phyloP scores from a whole-genome alignment of 1,140 invertebrate genomes.

The Frieseomelitta varia region DNA sequence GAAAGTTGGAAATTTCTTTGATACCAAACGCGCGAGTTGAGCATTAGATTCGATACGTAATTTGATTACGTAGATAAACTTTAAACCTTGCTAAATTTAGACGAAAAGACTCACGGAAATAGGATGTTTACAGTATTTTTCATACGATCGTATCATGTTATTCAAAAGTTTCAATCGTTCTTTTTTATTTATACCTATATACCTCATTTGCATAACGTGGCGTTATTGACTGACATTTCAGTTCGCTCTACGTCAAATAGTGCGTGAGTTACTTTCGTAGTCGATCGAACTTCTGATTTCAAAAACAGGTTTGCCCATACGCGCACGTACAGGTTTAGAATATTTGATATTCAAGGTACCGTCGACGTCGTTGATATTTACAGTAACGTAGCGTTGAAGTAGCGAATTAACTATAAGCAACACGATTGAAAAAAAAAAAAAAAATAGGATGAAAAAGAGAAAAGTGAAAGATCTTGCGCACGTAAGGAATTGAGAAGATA shows the following conservation, averaged over 20 bases:
- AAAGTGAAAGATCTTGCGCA: background rate
- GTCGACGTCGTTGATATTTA: background rate
- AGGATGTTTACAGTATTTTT: background rate
- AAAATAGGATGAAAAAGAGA: slow-evolving; percentile 6
- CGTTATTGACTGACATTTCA: background rate
- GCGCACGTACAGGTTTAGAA: background rate
- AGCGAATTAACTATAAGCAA: background rate
- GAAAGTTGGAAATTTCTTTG: background rate
- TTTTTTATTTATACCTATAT: background rate
- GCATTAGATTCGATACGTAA: background rate
- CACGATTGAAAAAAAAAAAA: background rate
- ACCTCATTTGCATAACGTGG: background rate
- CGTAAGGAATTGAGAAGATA: background rate
- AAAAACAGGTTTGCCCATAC: background rate
- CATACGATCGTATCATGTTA: background rate
- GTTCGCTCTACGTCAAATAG: no score
- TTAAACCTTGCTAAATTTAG: background rate
- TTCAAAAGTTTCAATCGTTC: background rate
- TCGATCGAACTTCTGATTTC: background rate
- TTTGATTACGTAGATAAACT: no score
- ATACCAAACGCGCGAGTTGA: background rate
- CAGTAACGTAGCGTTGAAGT: no score
- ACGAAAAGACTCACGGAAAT: background rate
- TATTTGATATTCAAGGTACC: background rate
- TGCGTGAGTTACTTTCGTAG: background rate